These are phyloP conservation scores for Bettongia penicillata DNA, from an alignment of 2,113 vertebrate species.

Conservation along the genomic window DNA sequence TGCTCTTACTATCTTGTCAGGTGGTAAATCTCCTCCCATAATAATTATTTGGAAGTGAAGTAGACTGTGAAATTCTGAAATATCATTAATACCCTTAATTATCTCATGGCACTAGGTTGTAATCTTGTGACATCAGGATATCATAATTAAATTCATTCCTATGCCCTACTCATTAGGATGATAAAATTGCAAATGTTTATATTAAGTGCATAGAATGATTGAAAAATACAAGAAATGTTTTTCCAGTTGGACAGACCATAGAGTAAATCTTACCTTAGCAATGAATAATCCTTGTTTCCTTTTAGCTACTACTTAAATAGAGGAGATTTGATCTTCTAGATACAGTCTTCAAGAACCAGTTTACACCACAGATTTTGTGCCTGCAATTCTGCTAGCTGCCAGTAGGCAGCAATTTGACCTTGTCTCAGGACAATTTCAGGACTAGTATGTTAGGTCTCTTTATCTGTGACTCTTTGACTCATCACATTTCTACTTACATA, in stretches of 20 bases:
- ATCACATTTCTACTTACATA: background rate
- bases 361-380: background rate
- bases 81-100: background rate
- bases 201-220: background rate
- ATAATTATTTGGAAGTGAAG: background rate
- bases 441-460: background rate
- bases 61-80: conserved; percentile 3
- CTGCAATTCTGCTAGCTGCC: background rate
- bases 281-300: background rate
- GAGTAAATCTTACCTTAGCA: background rate
- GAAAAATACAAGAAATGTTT: background rate
- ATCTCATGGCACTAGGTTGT: background rate
- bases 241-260: background rate
- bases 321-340: background rate
- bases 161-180: background rate
- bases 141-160: conserved; percentile 34
- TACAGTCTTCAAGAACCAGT: background rate
- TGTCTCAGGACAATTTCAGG: background rate
- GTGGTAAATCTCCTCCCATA: conserved; percentile 15
- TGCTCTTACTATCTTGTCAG: background rate
- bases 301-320: background rate
- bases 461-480: background rate
- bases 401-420: background rate
- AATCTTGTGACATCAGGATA: background rate
- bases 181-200: background rate